Evolutionary conservation across 2,888 invertebrate genomes (phyloP), one percentile per base, ranked within the genome.

Genomic region (Chloroclystis v-ata): DNA sequence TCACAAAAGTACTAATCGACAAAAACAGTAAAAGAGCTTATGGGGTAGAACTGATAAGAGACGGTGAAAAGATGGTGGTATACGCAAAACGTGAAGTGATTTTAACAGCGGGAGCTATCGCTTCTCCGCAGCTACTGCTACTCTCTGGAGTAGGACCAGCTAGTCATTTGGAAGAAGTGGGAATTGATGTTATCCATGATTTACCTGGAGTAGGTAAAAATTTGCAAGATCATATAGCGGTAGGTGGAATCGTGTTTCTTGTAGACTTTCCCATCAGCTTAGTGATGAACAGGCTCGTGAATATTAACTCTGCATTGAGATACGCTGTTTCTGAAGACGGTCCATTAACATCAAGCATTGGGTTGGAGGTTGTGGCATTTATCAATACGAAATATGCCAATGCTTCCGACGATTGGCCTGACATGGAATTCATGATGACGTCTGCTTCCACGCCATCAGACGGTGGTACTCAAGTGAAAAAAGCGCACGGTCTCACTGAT

Each of bases 101-200:
- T 50, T 72, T 97, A 9, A 91, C 95, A 1, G 96, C 95, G 0
- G 99, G 99, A 0, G 93, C 98, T 0, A 93, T 99, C 50, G 97
- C 93, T 57, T 92, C 95, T 0, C 97, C 98, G 0, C 98, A 99
- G 64, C 74, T 99, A 7, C 89, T 99, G 46, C 94, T 98, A 95
- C 83, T 99, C 63, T 93, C 92, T 24, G 99, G 99, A 0, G 83
- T 98, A 1, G 97, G 97, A 1, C 94, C 95, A 0, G 89, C 85
- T 13, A 75, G 90, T n/a, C 94, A 97, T 68, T 81, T 97, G 2
- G 72, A 89, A 52, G 90, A 94, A 56, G 89, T 93, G 7, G 93
- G 93, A 0, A 89, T 96, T 37, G 90, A 92, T 7, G 90, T 95
- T 29, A 89, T 96, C 3, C 91, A 91, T 25, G 91, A 95, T 77